phyloP scores from a whole-genome alignment of 2,797 vertebrate species.

The Microctenopoma lineatum region DNA sequence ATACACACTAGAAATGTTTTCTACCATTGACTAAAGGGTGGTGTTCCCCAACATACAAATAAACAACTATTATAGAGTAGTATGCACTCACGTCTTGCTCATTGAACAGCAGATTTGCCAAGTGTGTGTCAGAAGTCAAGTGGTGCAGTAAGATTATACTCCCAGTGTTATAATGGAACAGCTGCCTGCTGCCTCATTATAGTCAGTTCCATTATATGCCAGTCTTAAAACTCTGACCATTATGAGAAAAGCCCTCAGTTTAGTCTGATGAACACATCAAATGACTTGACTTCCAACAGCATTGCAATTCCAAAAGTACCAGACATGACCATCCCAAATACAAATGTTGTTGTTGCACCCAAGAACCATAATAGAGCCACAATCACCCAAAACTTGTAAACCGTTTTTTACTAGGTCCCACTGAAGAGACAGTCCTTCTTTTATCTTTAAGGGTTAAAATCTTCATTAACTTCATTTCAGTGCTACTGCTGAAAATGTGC shows the following conservation, averaged over 20 bases:
- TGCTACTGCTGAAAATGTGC: conserved; percentile 59
- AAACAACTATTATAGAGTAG: conserved; percentile 83
- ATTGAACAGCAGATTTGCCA: conserved; percentile 78
- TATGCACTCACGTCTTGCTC: conserved; percentile 74
- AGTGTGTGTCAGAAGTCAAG: conserved; percentile 68
- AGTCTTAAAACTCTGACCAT: conserved; percentile 54
- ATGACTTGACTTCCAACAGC: conserved; percentile 77
- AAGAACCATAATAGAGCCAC: conserved; percentile 43
- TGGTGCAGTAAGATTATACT: conserved; percentile 71
- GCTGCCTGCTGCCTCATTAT: conserved; percentile 15
- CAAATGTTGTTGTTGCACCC: conserved; percentile 29
- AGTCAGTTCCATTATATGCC: conserved; percentile 24
- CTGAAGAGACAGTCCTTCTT: conserved; percentile 41
- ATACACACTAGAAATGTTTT: conserved; percentile 88
- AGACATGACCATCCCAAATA: conserved; percentile 67
- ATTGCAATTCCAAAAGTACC: conserved; percentile 81
- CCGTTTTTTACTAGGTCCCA: conserved; percentile 24
- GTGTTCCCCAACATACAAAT: conserved; percentile 85
- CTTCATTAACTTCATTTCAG: conserved; percentile 52
- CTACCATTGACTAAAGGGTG: conserved; percentile 87
- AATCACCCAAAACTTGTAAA: conserved; percentile 34
- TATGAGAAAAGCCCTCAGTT: conserved; percentile 47
- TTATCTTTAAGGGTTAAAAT: conserved; percentile 46
- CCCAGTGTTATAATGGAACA: conserved; percentile 74
- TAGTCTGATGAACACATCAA: conserved; percentile 69